Base-by-base conservation (phyloP, 2,888 invertebrate species). In the Synanthedon formicaeformis region DNA sequence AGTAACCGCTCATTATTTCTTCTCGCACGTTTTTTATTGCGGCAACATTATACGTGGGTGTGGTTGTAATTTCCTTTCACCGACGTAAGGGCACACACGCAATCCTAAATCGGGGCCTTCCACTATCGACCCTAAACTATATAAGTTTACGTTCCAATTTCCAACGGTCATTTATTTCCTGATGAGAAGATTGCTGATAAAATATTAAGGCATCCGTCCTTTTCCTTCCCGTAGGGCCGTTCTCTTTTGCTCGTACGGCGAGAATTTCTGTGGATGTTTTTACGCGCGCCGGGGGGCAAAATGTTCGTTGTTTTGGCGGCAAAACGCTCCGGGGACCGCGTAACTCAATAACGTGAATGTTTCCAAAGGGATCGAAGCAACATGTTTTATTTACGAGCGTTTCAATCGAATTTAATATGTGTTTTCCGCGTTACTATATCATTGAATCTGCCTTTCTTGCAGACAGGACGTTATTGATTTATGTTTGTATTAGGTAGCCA, bases 41-140 rank as follows among this genome's bases (percentile, higher is more conserved):
- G 72, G 83, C 85, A 85, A 84, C 85, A 85, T 85, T 85, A 85
- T 85, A 85, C 86, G 87, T 87, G 87, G 87, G 87, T 86, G 87
- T 86, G 87, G 87, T 87, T 86, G 87, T 87, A 86, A 85, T 86
- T 87, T 86, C 86, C 86, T 86, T 87, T 86, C 86, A 86, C 87
- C 81, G 85, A 86, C 78, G 85, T 84, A 84, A 86, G 86, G 86
- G 86, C 87, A 87, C 87, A 87, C 87, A 87, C 84, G 86, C 85
- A 80, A 82, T 84, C 69, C 60, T 49, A 54, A 57, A 57, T 57
- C 56, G 52, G 51, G 55, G 54, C 67, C 64, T 56, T 48, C 56
- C 13, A 73, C 63, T 69, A 57, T 63, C 54, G 54, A 66, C 78
- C 65, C 52, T 79, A 72, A 40, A 0, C 0, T 0, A 0, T 11